Base-by-base conservation (phyloP, 2,113 vertebrate genomes). In the Xiphorhynchus elegans region DNA sequence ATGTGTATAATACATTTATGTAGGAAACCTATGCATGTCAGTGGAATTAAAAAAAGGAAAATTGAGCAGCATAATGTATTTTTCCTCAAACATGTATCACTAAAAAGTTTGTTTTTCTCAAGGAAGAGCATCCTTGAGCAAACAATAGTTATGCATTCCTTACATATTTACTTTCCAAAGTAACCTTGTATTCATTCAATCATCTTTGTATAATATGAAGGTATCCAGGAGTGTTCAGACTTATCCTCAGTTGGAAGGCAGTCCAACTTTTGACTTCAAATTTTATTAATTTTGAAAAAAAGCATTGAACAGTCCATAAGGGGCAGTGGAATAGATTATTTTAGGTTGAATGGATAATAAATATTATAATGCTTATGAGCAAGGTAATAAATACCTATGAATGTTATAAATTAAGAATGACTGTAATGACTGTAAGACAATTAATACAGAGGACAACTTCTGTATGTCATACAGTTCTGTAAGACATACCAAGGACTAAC, bases 401-500 rank as follows among this genome's bases (percentile, higher is more conserved):
- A 90, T 2, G 1, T 49, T 64, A 66, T 47, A 23, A 73, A 64
- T 79, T 67, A 63, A 78, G 19, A 46, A 24, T 35, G 44, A 56
- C 23, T 37, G 8, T 37, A 37, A 37, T 84, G 56, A 31, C 26
- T 56, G 3, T 37, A 59, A 72, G 29, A 64, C 9, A 59, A 64
- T 42, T 70, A 35, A 69, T 73, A 0, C 31, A 53, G 28, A 46
- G 7, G 31, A 63, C 28, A 67, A 9, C 25, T 80, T 86, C 40
- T 87, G 25, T 28, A 52, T 3, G 5, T 52, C 50, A 28, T 28
- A 52, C 8, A 52, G 50, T 52, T 26, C 50, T 52, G 25, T 52
- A 52, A 14, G 26, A 25, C 3, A 9, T 42, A 21, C 18, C 0
- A 0, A 79, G 17, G 13, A 53, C n/a, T 46, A 50, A 49, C 5